Evolutionary conservation across 2,888 invertebrate genomes (phyloP).

Genomic region (Mimachlamys varia): DNA sequence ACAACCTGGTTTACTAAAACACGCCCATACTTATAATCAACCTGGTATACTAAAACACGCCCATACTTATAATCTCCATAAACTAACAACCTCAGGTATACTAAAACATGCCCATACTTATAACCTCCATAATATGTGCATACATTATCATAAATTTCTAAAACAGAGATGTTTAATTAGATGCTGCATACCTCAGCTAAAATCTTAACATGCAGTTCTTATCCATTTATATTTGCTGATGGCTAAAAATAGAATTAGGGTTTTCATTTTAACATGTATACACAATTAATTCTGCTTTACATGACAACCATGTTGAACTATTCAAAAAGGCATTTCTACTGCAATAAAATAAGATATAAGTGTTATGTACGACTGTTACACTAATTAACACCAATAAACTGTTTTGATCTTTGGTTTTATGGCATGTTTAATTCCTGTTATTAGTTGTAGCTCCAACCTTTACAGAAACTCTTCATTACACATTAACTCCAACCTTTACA

Average conservation of each 20-base stretch:
- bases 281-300: background rate
- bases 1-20: no score
- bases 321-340: background rate
- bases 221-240: background rate
- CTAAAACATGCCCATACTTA: no score
- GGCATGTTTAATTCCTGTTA: no score
- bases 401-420: no score
- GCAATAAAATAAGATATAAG: no score
- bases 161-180: constrained; percentile 2
- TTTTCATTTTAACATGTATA: background rate
- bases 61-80: background rate
- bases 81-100: no score
- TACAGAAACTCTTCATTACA: no score
- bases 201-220: background rate
- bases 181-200: background rate
- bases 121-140: background rate
- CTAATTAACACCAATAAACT: no score
- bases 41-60: background rate
- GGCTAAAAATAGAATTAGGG: background rate
- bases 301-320: background rate
- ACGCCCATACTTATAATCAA: no score
- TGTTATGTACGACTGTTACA: no score
- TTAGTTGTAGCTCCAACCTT: no score
- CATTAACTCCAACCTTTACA: no score
- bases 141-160: constrained; percentile 34